phyloP scores from a whole-genome alignment of 2,113 vertebrate species.

The Cisticola juncidis region DNA sequence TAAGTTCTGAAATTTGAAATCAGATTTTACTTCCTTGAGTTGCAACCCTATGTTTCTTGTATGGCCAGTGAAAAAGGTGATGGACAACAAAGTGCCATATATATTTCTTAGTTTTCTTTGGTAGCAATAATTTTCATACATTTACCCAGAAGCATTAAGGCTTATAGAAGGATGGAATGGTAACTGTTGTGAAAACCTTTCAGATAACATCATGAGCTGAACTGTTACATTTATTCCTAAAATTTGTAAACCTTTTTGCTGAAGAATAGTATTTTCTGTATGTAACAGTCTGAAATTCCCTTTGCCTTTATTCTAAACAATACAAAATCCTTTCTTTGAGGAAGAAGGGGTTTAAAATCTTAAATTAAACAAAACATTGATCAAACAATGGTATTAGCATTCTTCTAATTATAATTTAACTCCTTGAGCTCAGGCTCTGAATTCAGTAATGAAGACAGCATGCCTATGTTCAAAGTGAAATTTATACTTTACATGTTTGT shows the following conservation, averaged over 20 bases:
- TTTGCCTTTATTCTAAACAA: not conserved
- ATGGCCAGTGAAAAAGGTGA: not conserved
- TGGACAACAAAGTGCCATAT: not conserved
- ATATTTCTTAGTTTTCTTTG: not conserved
- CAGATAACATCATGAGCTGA: not conserved
- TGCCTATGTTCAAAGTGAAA: not conserved
- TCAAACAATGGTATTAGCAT: not conserved
- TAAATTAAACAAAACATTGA: not conserved
- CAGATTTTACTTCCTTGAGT: not conserved
- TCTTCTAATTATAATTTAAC: not conserved
- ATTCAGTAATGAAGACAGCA: not conserved
- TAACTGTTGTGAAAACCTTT: not conserved
- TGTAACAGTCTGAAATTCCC: not conserved
- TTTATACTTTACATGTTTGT: not conserved
- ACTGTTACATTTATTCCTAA: not conserved
- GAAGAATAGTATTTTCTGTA: not conserved
- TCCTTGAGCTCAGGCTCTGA: not conserved
- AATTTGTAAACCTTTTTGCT: not conserved
- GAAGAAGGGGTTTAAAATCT: not conserved
- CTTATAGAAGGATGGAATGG: not conserved
- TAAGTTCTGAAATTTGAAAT: not conserved
- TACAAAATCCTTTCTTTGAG: not conserved
- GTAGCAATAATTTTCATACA: not conserved
- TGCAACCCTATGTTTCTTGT: not conserved
- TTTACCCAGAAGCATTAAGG: not conserved